Evolutionary conservation across 2,888 invertebrate genomes (phyloP).

Genomic region (Steinernema scapterisci): DNA sequence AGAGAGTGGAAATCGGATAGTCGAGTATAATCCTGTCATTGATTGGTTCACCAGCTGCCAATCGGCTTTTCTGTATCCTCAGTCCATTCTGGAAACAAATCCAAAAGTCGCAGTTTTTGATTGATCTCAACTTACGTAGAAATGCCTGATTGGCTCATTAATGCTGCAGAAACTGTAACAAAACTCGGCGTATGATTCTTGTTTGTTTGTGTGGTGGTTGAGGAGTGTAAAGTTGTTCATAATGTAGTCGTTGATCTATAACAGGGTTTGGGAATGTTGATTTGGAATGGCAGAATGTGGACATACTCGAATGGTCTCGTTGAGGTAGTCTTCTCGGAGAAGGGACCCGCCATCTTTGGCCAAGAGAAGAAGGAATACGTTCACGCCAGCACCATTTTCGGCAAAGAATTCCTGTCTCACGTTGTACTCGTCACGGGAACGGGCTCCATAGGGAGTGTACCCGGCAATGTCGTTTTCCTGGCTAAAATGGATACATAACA

Average conservation of each 20-base stretch:
- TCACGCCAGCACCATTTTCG: slow-evolving; percentile 50
- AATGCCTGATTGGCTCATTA: slow-evolving; percentile 56
- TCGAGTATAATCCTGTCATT: slow-evolving; percentile 46
- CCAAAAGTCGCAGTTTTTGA: background rate
- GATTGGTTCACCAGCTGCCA: slow-evolving; percentile 30
- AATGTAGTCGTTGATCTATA: slow-evolving; percentile 45
- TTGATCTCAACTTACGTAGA: slow-evolving; percentile 46
- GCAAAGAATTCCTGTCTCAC: slow-evolving; percentile 48
- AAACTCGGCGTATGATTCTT: slow-evolving; percentile 54
- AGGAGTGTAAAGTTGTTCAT: slow-evolving; percentile 52
- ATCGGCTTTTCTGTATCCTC: slow-evolving; percentile 33
- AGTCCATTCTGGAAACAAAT: slow-evolving; percentile 39
- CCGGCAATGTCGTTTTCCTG: slow-evolving; percentile 60
- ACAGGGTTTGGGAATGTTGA: background rate
- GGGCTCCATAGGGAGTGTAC: slow-evolving; percentile 62
- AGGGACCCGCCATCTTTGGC: slow-evolving; percentile 51
- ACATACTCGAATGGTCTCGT: slow-evolving; percentile 48
- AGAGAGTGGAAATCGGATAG: slow-evolving; percentile 51
- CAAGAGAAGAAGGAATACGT: slow-evolving; percentile 55
- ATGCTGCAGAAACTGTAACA: slow-evolving; percentile 55
- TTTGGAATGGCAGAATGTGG: background rate
- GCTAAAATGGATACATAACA: slow-evolving; percentile 40
- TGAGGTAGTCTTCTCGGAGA: slow-evolving; percentile 48
- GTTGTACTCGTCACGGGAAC: slow-evolving; percentile 40
- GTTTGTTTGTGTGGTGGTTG: slow-evolving; percentile 45